Base-by-base conservation (phyloP, 2,888 invertebrate genomes). In the Drosophila barbarae region DNA sequence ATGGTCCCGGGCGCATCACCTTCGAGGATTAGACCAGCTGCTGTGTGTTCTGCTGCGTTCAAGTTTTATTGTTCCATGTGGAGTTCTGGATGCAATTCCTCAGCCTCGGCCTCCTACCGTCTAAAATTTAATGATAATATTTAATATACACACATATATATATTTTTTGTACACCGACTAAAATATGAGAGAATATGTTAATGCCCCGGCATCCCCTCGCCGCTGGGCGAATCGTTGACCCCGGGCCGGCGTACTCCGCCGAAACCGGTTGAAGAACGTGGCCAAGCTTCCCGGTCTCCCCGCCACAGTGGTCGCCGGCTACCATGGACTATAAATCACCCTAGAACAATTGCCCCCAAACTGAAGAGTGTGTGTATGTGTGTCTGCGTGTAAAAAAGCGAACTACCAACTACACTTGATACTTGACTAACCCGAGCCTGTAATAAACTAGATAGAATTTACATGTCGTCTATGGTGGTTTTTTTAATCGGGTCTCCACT, bases 1-100 rank as follows among this genome's bases (percentile, higher is more conserved):
- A 96, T 87, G 97, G 96, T 4, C 93, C 95, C 0, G 95, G 96
- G 1, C 92, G 97, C 85, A 95, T 98, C 91, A 95, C 95, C n/a
- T 98, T 98, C 88, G 96, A 95, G 82, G 95, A 96, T 87, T 95
- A 54, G 46, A 46, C 1, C 15, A 18, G 15, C 36, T 38, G 38
- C 10, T 38, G 23, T 41, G 23, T 41, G 41, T 23, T 26, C 1
- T 44, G 44, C 7, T 42, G 44, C 44, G 72, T 72, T 86, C 86
- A 86, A 87, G 86, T 87, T 87, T 82, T 85, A 86, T 86, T 87
- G 86, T 76, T 74, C 72, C 75, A 71, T 67, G 72, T 59, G 30
- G 54, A 34, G 42, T 38, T 28, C 34, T 46, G 23, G 13, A 18
- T 41, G 41, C 53, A 18, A 28, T 28, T 26, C 56, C 49, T 23